Evolutionary conservation across 92 coral and sea anemone species (phyloP), one percentile per base, ranked within the genome.

Genomic region (Umimayanthus chanpuru): DNA sequence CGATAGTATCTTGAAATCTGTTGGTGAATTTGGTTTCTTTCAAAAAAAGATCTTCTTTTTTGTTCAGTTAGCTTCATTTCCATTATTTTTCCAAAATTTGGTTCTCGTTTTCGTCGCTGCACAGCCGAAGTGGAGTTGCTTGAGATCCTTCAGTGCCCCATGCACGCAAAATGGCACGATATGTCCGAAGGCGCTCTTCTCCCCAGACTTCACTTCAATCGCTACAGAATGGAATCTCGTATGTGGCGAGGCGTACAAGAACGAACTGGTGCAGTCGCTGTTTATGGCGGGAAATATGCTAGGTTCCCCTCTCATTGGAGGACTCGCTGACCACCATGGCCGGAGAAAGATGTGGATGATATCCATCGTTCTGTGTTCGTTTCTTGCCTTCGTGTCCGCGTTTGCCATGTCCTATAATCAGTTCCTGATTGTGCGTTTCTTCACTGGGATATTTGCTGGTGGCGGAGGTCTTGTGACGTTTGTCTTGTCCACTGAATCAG

Each of bases 21-120:
- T 94, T 28, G 96, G 96, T 11, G 94, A 92, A 82, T 94, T 94
- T 77, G 96, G 96, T 43, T 92, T 39, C 32, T 90, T 77, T 83
- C 96, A 94, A 64, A 84, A 76, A 76, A 83, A 77, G 36, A 88
- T 88, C 20, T 94, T 84, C 61, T 15, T 94, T 11, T 32, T 90
- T 15, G 85, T 90, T 39, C 89, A 90, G 73, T 36, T 72, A 56
- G 80, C 89, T 18, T 74, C 90, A 28, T 67, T 92, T 82, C 93
- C 93, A 10, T 85, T 88, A 30, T 89, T 85, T 56, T 89, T 84
- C 83, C 96, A 94, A 81, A 81, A 87, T 80, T 85, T 94, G 28
- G 76, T 91, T 44, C 86, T 88, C 12, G 93, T 93, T 2, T 91
- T 93, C 68, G 90, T 90, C 12, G 90, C 89, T 28, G 92, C 92